Evolutionary conservation across 2,888 invertebrate species (phyloP), one percentile per base, ranked within the genome.

Genomic region (Latrodectus hesperus): DNA sequence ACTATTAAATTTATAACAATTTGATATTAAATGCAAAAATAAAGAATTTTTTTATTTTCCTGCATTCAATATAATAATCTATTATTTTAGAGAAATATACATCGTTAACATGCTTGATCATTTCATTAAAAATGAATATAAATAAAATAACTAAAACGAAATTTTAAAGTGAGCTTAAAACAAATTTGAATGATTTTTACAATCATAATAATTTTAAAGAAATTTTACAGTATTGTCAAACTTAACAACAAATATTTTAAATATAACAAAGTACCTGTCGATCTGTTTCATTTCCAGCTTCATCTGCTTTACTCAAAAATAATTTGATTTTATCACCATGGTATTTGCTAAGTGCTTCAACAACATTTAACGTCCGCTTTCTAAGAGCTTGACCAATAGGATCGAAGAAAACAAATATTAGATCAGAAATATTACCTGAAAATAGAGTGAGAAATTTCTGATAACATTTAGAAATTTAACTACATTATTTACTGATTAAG

Each of bases 401-500:
- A 90, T 94, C 94, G 90, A 94, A 94, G 92, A 94, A 94, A 16
- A 94, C 94, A 91, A 94, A 94, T 79, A 94, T 93, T 89, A 94
- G 91, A 90, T 94, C 94, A 12, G 94, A 93, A 90, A 92, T 91
- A 55, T 92, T 91, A 17, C 92, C 92, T 89, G 26, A 26, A 77
- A 88, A 55, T 53, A 17, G 10, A 22, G 38, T 38, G 4, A 38
- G 2, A 38, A 38, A 38, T 38, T 38, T 38, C 38, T 38, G 38
- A 38, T 3, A 3, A 38, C 4, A 4, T 38, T 6, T 22, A 38
- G 2, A 6, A 38, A 38, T 6, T 38, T 38, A 38, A 38, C 38
- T 38, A 6, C 38, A 38, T 38, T 38, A 38, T 0, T 38, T 38
- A 6, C 38, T 6, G 0, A 38, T 68, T 26, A 72, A 53, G n/a